These are phyloP conservation scores for Junco hyemalis DNA, from an alignment of 2,113 vertebrate genomes.

Conservation along the genomic window DNA sequence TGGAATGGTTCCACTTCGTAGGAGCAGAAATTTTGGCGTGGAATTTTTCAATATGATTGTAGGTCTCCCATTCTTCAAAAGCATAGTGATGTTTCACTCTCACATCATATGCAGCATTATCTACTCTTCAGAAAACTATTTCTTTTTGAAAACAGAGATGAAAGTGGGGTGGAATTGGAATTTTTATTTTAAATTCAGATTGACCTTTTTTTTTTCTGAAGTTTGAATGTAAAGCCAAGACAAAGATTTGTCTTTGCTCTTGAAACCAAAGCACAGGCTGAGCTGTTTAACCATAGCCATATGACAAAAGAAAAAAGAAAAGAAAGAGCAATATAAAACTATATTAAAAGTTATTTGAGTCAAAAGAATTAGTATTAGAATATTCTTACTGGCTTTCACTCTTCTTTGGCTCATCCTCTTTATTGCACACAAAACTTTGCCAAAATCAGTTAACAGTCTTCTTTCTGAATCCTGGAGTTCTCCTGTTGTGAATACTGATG, in stretches of 20 bases:
- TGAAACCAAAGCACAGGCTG: neutral
- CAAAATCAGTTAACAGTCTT: neutral
- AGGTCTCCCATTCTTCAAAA: neutral
- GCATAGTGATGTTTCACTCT: neutral
- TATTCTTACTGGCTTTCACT: neutral
- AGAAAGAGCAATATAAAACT: neutral
- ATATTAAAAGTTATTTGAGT: neutral
- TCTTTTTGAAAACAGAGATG: neutral
- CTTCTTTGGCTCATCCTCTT: neutral
- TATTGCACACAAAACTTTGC: neutral
- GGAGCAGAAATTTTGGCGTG: neutral
- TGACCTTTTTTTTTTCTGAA: neutral
- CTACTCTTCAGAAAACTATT: neutral
- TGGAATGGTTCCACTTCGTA: neutral
- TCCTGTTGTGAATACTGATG: neutral
- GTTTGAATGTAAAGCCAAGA: neutral
- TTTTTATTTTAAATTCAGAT: slow-evolving; percentile 31
- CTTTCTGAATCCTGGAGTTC: neutral
- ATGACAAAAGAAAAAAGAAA: neutral
- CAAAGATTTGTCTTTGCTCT: neutral
- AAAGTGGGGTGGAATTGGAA: neutral
- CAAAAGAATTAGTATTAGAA: neutral
- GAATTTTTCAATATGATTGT: neutral
- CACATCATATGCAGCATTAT: neutral
- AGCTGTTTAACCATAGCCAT: neutral